A percentile compares a stretch with the other conserved stretches of the same genome.
These are phyloP conservation scores for Chloroclysta siterata DNA, from an alignment of 2,888 invertebrate genomes.

Conservation along the genomic window DNA sequence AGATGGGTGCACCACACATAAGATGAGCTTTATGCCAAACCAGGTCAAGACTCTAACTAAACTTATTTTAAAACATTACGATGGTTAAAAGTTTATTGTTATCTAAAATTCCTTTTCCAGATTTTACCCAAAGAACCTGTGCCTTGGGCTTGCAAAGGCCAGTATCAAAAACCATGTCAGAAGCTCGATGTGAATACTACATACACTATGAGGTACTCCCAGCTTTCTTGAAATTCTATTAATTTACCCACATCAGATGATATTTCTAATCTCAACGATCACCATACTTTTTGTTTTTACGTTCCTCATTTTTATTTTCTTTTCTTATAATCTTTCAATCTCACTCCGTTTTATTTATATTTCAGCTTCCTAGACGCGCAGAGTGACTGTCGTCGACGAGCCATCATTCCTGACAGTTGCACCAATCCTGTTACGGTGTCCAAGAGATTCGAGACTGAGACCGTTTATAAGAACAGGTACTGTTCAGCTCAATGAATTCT, in stretches of 20 bases:
- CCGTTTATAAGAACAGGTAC: conserved; percentile 77
- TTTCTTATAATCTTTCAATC: neutral
- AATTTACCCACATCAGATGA: neutral
- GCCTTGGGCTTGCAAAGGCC: conserved; percentile 76
- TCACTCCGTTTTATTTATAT: neutral
- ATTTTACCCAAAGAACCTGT: conserved; percentile 66
- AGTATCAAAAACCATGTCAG: conserved; percentile 74
- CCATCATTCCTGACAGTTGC: conserved; percentile 67
- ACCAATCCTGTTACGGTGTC: conserved; percentile 70
- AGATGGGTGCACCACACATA: conserved; percentile 83
- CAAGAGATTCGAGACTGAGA: conserved; percentile 69
- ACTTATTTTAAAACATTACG: too few species aligned
- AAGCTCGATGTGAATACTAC: conserved; percentile 69
- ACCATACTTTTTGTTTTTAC: neutral
- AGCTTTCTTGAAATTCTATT: neutral
- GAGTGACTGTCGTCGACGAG: conserved; percentile 71
- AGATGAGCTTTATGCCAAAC: conserved; percentile 82
- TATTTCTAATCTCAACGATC: too few species aligned
- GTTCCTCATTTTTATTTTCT: too few species aligned
- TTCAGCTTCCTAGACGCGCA: conserved; percentile 67
- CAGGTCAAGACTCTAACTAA: too few species aligned
- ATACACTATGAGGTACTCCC: conserved; percentile 70
- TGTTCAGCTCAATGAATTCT: neutral
- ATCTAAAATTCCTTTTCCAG: too few species aligned
- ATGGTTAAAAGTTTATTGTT: too few species aligned